Conservation (phyloP, 2,113 vertebrate genomes). For the Anolis carolinensis region DNA sequence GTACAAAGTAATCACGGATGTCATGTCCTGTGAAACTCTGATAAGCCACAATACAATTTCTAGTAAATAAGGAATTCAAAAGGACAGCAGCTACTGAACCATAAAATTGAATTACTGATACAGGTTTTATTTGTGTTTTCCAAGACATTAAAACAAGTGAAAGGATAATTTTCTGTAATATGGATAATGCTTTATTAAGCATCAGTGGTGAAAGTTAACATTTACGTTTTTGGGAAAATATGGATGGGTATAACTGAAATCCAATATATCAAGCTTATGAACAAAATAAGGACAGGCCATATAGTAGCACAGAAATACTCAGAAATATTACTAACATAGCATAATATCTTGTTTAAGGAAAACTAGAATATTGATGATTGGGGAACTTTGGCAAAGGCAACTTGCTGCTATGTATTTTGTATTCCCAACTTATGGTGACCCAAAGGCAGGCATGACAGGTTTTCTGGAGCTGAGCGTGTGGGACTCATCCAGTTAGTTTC, state of each 20-base stretch:
- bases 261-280: neutral
- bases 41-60: conserved; percentile 26
- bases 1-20: conserved; percentile 39
- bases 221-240: neutral
- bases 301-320: neutral
- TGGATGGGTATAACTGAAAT: neutral
- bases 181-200: neutral
- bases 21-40: neutral
- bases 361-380: neutral
- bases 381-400: neutral
- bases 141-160: neutral
- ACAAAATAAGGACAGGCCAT: neutral
- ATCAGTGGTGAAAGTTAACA: neutral
- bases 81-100: neutral
- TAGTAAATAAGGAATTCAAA: neutral
- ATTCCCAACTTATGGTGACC: too few relatives aligned
- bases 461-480: too few relatives aligned
- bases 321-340: too few relatives aligned
- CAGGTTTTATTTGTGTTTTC: neutral
- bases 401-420: too few relatives aligned
- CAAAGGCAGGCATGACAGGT: too few relatives aligned
- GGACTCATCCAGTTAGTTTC: too few relatives aligned
- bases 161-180: neutral
- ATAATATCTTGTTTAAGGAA: neutral
- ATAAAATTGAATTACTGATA: neutral